Conservation (phyloP, 2,797 vertebrate species). For the Acanthurus leucopareius region DNA sequence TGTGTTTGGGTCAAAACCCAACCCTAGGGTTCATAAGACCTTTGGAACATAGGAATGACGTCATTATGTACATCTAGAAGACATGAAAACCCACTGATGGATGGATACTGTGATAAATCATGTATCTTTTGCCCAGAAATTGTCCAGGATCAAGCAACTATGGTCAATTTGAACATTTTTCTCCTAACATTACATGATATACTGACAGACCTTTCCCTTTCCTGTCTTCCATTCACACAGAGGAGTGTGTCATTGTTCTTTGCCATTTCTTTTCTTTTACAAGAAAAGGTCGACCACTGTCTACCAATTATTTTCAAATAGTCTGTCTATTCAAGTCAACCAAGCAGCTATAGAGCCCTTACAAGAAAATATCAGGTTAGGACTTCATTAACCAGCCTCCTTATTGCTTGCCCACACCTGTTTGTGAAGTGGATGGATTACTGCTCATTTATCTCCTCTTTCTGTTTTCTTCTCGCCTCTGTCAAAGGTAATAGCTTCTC, state of each 20-base stretch:
- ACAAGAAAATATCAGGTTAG: conserved; percentile 50
- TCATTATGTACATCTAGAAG: too few species aligned
- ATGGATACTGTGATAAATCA: not conserved
- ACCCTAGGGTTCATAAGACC: too few species aligned
- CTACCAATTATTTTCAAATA: conserved; percentile 41
- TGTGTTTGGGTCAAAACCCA: too few species aligned
- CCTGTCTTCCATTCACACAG: not conserved
- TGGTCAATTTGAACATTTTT: conserved; percentile 1
- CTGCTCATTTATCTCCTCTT: conserved; percentile 56
- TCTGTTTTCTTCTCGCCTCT: conserved; percentile 30
- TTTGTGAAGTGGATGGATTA: conserved; percentile 59
- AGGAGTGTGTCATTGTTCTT: conserved; percentile 4
- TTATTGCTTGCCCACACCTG: conserved; percentile 36
- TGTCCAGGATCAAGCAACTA: not conserved
- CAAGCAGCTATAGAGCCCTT: conserved; percentile 36
- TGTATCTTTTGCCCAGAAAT: not conserved
- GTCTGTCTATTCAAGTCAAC: conserved; percentile 23
- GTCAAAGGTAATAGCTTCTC: conserved; percentile 63
- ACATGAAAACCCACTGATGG: conserved; percentile 3
- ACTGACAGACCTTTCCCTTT: not conserved
- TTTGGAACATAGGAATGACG: too few species aligned
- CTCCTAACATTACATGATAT: not conserved
- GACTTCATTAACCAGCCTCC: conserved; percentile 57
- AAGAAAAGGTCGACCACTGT: conserved; percentile 13
- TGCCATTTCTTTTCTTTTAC: conserved; percentile 14